Conservation (phyloP, 2,797 vertebrate species). For the Geotria australis region DNA sequence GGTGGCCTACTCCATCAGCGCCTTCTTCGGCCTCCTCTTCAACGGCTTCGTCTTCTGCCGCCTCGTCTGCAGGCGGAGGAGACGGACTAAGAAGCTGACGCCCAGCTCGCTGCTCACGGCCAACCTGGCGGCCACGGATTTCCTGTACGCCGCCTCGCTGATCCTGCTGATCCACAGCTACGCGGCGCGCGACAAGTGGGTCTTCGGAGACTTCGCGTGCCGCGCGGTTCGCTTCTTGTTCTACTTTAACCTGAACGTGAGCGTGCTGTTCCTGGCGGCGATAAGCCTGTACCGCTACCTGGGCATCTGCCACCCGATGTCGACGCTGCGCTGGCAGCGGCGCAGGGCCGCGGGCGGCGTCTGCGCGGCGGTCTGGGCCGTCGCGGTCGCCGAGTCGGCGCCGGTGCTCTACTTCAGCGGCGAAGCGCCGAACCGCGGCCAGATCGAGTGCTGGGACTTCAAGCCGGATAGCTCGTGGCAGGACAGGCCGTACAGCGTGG, state of each 20-base stretch:
- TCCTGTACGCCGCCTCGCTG: conserved; percentile 49
- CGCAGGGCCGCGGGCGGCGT: conserved; percentile 26
- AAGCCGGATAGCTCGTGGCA: conserved; percentile 22
- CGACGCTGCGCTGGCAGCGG: conserved; percentile 19
- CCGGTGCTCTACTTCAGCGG: conserved; percentile 68
- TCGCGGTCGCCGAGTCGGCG: conserved; percentile 29
- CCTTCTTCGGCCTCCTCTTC: conserved; percentile 36
- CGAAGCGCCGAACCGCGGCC: conserved; percentile 23
- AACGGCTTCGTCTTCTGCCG: conserved; percentile 46
- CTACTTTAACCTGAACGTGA: conserved; percentile 76
- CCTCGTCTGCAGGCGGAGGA: conserved; percentile 36
- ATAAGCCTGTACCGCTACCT: conserved; percentile 66
- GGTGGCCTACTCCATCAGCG: conserved; percentile 40
- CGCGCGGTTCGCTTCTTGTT: conserved; percentile 57
- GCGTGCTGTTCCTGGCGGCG: conserved; percentile 69
- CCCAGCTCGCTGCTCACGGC: conserved; percentile 57
- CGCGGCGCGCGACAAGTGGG: conserved; percentile 51
- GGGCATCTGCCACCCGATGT: conserved; percentile 66
- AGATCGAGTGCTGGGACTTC: conserved; percentile 59
- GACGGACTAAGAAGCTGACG: conserved; percentile 66
- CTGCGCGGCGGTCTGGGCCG: conserved; percentile 27
- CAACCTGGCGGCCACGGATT: conserved; percentile 53
- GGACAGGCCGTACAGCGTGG: conserved; percentile 49
- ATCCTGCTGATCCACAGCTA: conserved; percentile 74
- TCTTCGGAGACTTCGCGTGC: conserved; percentile 36